Evolutionary conservation across 2,888 invertebrate genomes (phyloP), one percentile per base, ranked within the genome.

Genomic region (Kuschelorhynchus macadamiae): DNA sequence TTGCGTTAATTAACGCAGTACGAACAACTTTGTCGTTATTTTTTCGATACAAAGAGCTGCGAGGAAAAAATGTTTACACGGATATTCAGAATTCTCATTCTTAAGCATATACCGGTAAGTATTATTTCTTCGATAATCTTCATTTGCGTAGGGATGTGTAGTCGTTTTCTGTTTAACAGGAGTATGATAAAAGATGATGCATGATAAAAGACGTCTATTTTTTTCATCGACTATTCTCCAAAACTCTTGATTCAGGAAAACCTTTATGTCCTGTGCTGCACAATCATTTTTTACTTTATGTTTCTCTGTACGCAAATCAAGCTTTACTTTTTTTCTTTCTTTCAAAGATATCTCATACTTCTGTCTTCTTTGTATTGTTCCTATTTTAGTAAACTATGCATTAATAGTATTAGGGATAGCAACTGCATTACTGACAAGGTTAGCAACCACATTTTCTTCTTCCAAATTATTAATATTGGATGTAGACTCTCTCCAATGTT

Each of bases 1-100:
- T 50, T 14, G 50, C 50, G 25, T 50, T 50, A 20, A n/a, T 2
- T 50, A 50, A 50, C 12, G 50, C 32, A 14, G 50, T 50, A 50
- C 50, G 50, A 11, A 50, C 11, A 21, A 50, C 50, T 21, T 50
- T 30, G 21, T 50, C 50, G n/a, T 25, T 44, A 17, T 44, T 44
- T 44, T 44, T 18, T 32, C 11, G 11, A 50, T 25, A 11, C 32
- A 21, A 11, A 33, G 21, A 50, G 33, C 25, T 21, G 50, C 21
- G 25, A 30, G 25, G 11, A 50, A 50, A 50, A 50, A 50, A n/a
- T 4, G 11, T 50, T 50, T 50, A 12, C 50, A 50, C n/a, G 25
- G 25, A 50, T 8, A 14, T 14, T 32, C 16, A 8, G 32, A 50
- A 25, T 18, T 44, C 9, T 44, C 44, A 44, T 44, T 44, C 9